phyloP scores from a whole-genome alignment of 2,113 vertebrate species.

The Dasyornis broadbenti region DNA sequence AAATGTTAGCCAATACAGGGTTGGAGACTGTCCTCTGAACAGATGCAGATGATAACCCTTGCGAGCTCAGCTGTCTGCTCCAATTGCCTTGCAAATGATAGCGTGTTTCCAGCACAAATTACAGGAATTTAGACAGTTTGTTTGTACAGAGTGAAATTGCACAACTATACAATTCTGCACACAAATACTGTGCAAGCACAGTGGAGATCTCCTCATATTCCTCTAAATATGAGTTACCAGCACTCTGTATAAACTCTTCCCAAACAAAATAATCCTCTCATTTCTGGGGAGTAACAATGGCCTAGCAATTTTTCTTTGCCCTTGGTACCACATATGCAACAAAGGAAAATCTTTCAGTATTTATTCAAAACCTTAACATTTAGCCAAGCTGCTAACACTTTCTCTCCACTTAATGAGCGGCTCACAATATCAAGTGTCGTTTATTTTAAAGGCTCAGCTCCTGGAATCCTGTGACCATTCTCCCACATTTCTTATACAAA shows the following conservation, averaged over 20 bases:
- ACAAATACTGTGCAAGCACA: neutral
- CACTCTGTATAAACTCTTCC: neutral
- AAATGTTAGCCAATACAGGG: constrained; percentile 9
- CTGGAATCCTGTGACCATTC: neutral
- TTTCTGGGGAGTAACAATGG: neutral
- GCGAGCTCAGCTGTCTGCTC: constrained; percentile 11
- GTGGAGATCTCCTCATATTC: neutral
- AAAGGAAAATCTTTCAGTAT: neutral
- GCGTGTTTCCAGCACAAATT: neutral
- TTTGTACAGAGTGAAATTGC: neutral
- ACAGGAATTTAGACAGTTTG: neutral
- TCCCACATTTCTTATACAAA: neutral
- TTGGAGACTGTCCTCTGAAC: neutral
- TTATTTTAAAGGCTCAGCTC: neutral
- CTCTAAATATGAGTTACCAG: neutral
- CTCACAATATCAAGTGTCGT: neutral
- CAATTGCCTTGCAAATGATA: neutral
- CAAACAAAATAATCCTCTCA: neutral
- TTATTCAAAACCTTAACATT: neutral
- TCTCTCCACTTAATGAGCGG: neutral
- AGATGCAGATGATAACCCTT: constrained; percentile 41
- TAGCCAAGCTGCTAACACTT: neutral
- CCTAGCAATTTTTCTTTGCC: neutral
- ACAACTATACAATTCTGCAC: neutral
- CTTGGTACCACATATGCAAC: neutral